These are phyloP conservation scores for Microchirus variegatus DNA, from an alignment of 2,797 vertebrate species.

Conservation along the genomic window DNA sequence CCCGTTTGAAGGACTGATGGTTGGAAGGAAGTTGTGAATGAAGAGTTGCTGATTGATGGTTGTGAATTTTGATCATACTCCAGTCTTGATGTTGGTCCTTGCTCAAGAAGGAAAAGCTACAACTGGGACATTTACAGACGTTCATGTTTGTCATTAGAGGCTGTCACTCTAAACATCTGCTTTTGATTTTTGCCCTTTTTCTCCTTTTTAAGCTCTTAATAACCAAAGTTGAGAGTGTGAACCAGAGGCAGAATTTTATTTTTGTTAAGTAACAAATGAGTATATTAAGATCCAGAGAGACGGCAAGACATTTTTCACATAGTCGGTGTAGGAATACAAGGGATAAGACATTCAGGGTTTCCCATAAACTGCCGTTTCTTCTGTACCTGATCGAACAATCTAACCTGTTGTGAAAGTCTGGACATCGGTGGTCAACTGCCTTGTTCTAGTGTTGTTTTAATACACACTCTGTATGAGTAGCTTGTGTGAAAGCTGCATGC, in stretches of 20 bases:
- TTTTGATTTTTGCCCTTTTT: constrained; percentile 21
- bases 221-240: constrained; percentile 44
- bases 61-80: background rate
- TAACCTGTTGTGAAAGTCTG: constrained; percentile 25
- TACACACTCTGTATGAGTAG: background rate
- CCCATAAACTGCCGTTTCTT: constrained; percentile 12
- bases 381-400: constrained; percentile 52
- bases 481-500: constrained; percentile 1
- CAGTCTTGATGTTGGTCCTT: background rate
- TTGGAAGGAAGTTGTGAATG: background rate
- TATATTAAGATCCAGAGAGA: constrained; percentile 66
- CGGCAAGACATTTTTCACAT: constrained; percentile 22
- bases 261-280: constrained; percentile 67
- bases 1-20: background rate
- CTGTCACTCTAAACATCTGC: constrained; percentile 12
- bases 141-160: constrained; percentile 1
- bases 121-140: too few species aligned
- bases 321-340: constrained; percentile 45
- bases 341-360: constrained; percentile 3
- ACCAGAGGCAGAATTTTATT: constrained; percentile 16
- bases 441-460: background rate
- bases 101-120: background rate
- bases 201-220: constrained; percentile 11
- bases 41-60: too few species aligned
- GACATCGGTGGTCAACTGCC: constrained; percentile 7